Conservation (phyloP, 2,113 vertebrate genomes). For the Sylvietta virens region DNA sequence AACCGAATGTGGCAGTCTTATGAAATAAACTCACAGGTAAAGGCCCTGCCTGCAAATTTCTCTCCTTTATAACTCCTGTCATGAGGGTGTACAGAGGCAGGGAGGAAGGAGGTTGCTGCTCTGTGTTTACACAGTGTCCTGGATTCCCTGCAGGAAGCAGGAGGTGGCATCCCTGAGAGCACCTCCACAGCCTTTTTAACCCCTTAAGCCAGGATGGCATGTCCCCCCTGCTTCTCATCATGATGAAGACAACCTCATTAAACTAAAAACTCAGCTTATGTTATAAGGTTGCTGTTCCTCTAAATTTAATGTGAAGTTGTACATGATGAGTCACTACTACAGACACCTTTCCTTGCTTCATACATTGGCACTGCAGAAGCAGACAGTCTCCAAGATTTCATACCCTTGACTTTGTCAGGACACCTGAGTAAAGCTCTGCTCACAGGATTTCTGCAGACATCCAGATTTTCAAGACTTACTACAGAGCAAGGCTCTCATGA, state of each 20-base stretch:
- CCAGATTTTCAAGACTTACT: neutral
- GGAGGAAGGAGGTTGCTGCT: neutral
- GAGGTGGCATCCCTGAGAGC: neutral
- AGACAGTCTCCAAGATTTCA: neutral
- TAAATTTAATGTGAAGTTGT: neutral
- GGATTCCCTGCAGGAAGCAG: neutral
- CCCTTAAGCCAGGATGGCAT: accelerated
- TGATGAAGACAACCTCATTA: neutral
- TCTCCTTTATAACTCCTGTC: neutral
- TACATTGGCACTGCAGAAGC: neutral
- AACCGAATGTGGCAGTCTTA: neutral
- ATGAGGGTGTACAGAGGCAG: neutral
- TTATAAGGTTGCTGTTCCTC: neutral
- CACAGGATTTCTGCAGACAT: neutral
- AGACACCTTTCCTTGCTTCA: neutral
- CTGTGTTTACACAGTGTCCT: neutral
- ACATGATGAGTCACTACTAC: neutral
- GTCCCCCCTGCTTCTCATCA: neutral
- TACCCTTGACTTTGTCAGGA: neutral
- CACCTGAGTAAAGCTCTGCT: neutral
- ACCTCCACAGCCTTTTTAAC: neutral
- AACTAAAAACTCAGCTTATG: neutral
- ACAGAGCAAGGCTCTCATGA: neutral
- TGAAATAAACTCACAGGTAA: neutral
- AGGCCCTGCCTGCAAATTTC: neutral